phyloP scores from a whole-genome alignment of 2,113 vertebrate species.

The Macrotus californicus region DNA sequence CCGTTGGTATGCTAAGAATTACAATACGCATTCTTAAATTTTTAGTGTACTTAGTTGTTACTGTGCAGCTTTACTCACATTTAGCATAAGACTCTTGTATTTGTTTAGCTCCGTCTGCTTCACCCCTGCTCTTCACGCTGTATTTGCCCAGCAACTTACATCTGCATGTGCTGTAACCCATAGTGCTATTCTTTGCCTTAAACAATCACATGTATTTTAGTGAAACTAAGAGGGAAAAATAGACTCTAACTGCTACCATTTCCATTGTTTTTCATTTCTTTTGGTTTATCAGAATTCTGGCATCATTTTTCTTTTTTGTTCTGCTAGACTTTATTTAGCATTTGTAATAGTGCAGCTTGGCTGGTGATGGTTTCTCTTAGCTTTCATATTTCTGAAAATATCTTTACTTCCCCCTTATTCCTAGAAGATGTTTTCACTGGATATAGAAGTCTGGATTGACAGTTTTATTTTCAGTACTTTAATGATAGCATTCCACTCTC shows the following conservation, averaged over 20 bases:
- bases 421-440: neutral
- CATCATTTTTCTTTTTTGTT: neutral
- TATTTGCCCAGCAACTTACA: neutral
- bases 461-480: neutral
- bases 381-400: slow-evolving; percentile 1
- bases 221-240: neutral
- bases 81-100: neutral
- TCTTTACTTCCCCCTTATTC: neutral
- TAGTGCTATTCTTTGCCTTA: neutral
- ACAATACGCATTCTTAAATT: neutral
- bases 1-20: neutral
- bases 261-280: neutral
- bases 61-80: neutral
- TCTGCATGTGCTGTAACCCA: neutral
- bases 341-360: neutral
- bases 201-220: neutral
- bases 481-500: neutral
- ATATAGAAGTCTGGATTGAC: neutral
- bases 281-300: neutral
- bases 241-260: neutral
- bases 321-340: neutral
- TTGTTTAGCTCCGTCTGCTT: neutral
- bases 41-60: neutral
- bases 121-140: neutral
- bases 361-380: neutral